phyloP scores from a whole-genome alignment of 2,113 vertebrate species.

The Sinosuthora webbiana region DNA sequence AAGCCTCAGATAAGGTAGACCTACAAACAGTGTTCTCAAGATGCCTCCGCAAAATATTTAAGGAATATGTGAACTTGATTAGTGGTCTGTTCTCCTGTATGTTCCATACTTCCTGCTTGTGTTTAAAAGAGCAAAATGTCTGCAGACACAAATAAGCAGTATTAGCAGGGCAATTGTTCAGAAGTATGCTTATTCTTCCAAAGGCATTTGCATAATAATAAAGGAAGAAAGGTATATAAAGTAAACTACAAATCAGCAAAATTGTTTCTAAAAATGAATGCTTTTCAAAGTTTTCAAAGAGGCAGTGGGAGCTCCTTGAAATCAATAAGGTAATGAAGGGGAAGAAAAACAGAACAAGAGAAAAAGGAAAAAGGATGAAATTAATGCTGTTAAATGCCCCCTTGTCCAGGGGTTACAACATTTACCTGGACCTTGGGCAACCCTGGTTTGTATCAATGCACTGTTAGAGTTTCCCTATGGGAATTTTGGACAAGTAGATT shows the following conservation, averaged over 20 bases:
- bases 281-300: slow-evolving; percentile 43
- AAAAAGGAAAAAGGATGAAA: background rate
- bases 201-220: slow-evolving; percentile 49
- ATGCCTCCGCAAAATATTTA: background rate
- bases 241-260: slow-evolving; percentile 39
- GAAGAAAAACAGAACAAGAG: background rate
- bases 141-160: slow-evolving; percentile 22
- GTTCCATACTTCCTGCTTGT: background rate
- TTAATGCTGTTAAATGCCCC: slow-evolving; percentile 2
- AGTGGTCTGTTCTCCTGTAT: background rate
- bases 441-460: background rate
- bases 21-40: background rate
- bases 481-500: background rate
- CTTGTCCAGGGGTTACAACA: background rate
- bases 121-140: slow-evolving; percentile 14
- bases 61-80: background rate
- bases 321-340: slow-evolving; percentile 54
- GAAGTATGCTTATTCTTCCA: slow-evolving; percentile 36
- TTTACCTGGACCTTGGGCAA: background rate
- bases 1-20: background rate
- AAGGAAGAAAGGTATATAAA: background rate
- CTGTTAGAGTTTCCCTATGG: background rate
- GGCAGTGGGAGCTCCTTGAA: slow-evolving; percentile 47
- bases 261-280: slow-evolving; percentile 50
- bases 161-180: slow-evolving; percentile 14